Evolutionary conservation across 2,797 vertebrate species (phyloP).

Genomic region (Acrocephalus scirpaceus): DNA sequence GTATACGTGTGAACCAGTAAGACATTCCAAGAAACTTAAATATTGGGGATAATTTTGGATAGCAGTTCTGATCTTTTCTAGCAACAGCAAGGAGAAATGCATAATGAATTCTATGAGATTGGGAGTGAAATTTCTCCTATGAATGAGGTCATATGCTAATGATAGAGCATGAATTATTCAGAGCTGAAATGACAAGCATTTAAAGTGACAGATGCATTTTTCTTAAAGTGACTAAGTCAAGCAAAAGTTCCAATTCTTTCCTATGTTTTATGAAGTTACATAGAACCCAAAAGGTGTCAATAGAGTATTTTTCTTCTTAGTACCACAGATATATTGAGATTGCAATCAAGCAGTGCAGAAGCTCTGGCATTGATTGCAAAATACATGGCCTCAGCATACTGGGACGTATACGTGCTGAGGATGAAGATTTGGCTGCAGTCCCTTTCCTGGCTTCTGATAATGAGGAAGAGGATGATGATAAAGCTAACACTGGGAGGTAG

Average conservation of each 20-base stretch:
- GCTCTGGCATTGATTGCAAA: slow-evolving; percentile 98
- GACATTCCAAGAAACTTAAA: background rate
- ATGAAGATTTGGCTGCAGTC: slow-evolving; percentile 95
- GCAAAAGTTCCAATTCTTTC: background rate
- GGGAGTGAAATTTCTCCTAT: background rate
- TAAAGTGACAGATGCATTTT: background rate
- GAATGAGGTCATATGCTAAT: background rate
- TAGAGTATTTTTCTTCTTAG: slow-evolving; percentile 67
- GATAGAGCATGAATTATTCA: background rate
- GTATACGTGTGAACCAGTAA: background rate
- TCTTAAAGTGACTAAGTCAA: background rate
- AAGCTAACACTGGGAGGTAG: slow-evolving; percentile 89
- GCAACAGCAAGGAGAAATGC: background rate
- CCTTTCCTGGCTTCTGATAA: slow-evolving; percentile 98
- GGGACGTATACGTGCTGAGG: slow-evolving; percentile 92
- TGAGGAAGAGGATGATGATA: slow-evolving; percentile 97
- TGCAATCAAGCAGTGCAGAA: slow-evolving; percentile 97
- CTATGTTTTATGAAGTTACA: background rate
- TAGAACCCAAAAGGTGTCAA: background rate
- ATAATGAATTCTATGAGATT: background rate
- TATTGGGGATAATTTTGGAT: background rate
- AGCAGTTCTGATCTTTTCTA: background rate
- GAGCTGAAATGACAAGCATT: background rate
- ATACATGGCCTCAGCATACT: slow-evolving; percentile 92
- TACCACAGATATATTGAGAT: slow-evolving; percentile 95